These are phyloP conservation scores for Caerostris extrusa DNA, from an alignment of 1,140 invertebrate genomes.

Conservation along the genomic window DNA sequence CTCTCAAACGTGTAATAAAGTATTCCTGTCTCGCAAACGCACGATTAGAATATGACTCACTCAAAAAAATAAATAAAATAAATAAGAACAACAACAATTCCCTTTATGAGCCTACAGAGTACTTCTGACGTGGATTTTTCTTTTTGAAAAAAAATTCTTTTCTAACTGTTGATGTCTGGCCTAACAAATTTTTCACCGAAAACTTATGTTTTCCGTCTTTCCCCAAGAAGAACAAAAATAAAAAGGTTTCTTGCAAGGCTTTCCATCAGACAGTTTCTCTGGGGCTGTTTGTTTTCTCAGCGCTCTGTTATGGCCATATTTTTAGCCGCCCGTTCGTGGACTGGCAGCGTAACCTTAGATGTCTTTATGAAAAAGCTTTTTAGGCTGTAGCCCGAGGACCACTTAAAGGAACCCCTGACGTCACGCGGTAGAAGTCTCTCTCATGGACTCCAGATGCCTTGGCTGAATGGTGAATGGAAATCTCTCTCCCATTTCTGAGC, in stretches of 20 bases:
- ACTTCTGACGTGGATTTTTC: neutral
- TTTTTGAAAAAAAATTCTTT: neutral
- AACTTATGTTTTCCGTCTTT: slow-evolving; percentile 29
- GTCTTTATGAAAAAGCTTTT: slow-evolving; percentile 68
- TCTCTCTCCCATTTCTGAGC: neutral
- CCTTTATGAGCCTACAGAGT: neutral
- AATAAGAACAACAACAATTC: neutral
- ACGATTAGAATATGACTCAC: no score
- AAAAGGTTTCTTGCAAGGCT: neutral
- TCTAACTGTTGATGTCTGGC: neutral
- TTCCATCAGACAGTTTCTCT: slow-evolving; percentile 28
- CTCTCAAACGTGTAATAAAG: neutral
- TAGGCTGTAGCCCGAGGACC: slow-evolving; percentile 60
- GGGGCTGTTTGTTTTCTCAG: slow-evolving; percentile 64
- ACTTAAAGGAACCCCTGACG: slow-evolving; percentile 60
- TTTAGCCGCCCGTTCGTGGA: slow-evolving; percentile 58
- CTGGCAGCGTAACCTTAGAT: slow-evolving; percentile 61
- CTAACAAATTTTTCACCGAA: slow-evolving; percentile 24
- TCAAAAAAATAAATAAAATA: neutral
- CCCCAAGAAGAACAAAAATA: neutral
- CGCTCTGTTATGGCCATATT: slow-evolving; percentile 70
- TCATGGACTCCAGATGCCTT: slow-evolving; percentile 59
- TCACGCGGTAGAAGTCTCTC: slow-evolving; percentile 6
- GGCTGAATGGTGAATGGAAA: slow-evolving; percentile 31
- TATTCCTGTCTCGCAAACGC: neutral